Conservation (phyloP, 2,113 vertebrate genomes). For the Fregata magnificens region DNA sequence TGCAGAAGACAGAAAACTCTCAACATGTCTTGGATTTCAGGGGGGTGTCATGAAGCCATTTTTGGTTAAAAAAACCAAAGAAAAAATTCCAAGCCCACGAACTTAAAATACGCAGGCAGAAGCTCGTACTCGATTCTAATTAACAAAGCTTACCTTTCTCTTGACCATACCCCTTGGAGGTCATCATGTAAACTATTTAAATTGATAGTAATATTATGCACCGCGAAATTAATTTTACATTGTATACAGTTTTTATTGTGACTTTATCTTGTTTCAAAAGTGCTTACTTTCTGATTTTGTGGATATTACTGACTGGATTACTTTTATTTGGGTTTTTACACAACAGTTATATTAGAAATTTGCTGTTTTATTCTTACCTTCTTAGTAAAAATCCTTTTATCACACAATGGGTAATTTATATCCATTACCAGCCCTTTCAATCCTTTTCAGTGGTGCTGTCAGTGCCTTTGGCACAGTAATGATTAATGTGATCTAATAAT, state of each 20-base stretch:
- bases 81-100: neutral
- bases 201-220: constrained; percentile 72
- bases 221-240: constrained; percentile 77
- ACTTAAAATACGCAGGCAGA: constrained; percentile 11
- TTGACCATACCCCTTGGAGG: constrained; percentile 59
- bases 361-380: constrained; percentile 99
- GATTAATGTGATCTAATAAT: constrained; percentile 99
- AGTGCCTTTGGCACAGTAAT: constrained; percentile 99
- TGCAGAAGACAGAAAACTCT: neutral
- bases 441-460: constrained; percentile 99
- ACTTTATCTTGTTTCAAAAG: constrained; percentile 78
- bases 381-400: constrained; percentile 99
- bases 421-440: constrained; percentile 99
- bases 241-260: constrained; percentile 71
- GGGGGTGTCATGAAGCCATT: neutral
- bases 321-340: constrained; percentile 92
- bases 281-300: constrained; percentile 82
- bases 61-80: neutral
- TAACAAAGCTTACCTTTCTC: constrained; percentile 60
- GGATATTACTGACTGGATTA: constrained; percentile 82
- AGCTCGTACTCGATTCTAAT: constrained; percentile 46
- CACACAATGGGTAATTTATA: constrained; percentile 99
- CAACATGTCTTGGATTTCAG: neutral
- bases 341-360: constrained; percentile 92
- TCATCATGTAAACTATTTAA: constrained; percentile 69